Evolutionary conservation across 2,888 invertebrate species (phyloP).

Genomic region (Nymphalis urticae): DNA sequence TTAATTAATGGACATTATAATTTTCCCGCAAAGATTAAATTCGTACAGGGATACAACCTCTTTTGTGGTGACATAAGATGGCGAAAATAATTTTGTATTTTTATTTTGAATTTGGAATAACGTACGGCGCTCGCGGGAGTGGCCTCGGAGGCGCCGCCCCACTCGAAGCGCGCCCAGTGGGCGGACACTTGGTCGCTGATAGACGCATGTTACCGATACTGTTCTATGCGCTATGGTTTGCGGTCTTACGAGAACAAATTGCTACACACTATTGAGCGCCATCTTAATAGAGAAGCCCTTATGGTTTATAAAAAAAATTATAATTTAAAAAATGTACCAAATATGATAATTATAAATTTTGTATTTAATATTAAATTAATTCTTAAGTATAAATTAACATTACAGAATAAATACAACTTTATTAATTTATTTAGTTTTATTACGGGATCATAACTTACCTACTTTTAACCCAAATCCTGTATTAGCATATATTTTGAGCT

Average conservation of each 20-base stretch:
- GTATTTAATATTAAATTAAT: no score
- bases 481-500: no score
- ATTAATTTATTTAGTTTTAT: no score
- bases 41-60: constrained; percentile 2
- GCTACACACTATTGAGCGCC: constrained; percentile 36
- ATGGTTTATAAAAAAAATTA: constrained; percentile 12
- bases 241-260: constrained; percentile 37
- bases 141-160: constrained; percentile 62
- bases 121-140: constrained; percentile 50
- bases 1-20: neutral
- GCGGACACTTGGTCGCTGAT: constrained; percentile 48
- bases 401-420: neutral
- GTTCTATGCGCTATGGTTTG: constrained; percentile 38
- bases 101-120: constrained; percentile 29
- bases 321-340: neutral
- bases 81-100: constrained; percentile 31
- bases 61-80: constrained; percentile 29
- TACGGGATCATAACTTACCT: no score
- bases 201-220: constrained; percentile 34
- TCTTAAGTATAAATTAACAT: neutral
- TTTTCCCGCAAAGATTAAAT: neutral
- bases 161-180: constrained; percentile 59
- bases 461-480: no score
- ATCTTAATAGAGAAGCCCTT: constrained; percentile 32
- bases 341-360: no score